Conservation (phyloP, 2,888 invertebrate genomes). For the Pachycephus smyrnensis region DNA sequence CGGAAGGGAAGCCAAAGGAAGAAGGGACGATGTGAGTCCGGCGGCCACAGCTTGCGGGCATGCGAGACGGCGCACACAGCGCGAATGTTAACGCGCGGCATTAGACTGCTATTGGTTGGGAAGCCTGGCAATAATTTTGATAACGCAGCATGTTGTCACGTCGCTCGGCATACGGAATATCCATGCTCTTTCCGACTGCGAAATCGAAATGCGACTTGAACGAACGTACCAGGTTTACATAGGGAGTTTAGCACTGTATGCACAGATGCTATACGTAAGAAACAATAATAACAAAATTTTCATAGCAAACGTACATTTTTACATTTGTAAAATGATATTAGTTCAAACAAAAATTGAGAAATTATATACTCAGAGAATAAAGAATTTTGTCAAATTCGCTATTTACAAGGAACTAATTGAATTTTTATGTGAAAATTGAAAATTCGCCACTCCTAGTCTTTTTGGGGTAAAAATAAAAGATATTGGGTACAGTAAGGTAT, state of each 20-base stretch:
- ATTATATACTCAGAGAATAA: too few species aligned
- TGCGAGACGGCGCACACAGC: constrained; percentile 56
- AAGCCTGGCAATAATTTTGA: constrained; percentile 61
- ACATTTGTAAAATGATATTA: neutral
- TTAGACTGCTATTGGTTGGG: constrained; percentile 50
- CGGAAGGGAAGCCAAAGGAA: neutral
- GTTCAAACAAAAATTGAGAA: neutral
- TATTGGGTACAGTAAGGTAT: neutral
- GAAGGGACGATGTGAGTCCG: constrained; percentile 1
- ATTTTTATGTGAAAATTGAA: neutral
- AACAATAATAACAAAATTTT: too few species aligned
- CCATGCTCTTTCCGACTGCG: constrained; percentile 14
- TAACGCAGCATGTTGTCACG: constrained; percentile 67
- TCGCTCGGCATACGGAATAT: constrained; percentile 63
- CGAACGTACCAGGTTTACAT: too few species aligned
- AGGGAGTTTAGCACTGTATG: neutral
- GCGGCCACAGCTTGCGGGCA: constrained; percentile 59
- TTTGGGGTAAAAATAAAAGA: neutral
- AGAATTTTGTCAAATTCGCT: too few species aligned
- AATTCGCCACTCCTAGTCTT: too few species aligned
- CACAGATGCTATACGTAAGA: too few species aligned
- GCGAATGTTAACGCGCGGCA: constrained; percentile 66
- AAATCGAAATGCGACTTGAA: neutral
- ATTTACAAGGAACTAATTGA: neutral
- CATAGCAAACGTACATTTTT: neutral